Conservation (phyloP, 2,797 vertebrate genomes). For the Syngnathus acus region DNA sequence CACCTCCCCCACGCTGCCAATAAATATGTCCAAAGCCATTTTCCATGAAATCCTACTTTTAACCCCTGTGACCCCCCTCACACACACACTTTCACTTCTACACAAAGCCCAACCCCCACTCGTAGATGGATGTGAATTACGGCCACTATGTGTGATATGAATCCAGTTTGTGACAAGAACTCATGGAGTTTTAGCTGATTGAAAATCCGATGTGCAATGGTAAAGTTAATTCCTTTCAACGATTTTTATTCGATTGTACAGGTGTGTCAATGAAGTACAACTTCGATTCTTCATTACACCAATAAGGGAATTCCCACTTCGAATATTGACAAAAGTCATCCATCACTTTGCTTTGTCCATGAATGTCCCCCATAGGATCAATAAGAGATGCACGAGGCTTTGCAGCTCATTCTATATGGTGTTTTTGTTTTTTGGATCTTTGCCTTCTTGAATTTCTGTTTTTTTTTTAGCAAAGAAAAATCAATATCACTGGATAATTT, state of each 20-base stretch:
- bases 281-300: not conserved
- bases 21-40: conserved; percentile 38
- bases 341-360: conserved; percentile 22
- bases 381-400: not conserved
- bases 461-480: not conserved
- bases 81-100: conserved; percentile 6
- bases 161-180: conserved; percentile 12
- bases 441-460: conserved; percentile 17
- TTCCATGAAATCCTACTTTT: conserved; percentile 54
- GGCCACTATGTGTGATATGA: conserved; percentile 24
- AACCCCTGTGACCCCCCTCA: conserved; percentile 37
- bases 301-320: not conserved
- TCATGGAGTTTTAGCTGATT: conserved; percentile 16
- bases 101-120: conserved; percentile 29
- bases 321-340: conserved; percentile 23
- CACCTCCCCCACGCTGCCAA: conserved; percentile 38
- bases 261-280: not conserved
- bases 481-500: not conserved
- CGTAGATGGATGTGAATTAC: conserved; percentile 41
- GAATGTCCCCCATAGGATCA: not conserved
- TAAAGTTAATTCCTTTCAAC: not conserved
- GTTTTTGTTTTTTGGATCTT: conserved; percentile 6
- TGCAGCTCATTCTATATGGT: not conserved
- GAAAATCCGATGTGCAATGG: conserved; percentile 7
- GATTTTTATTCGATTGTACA: no score